These are phyloP conservation scores for Struthio camelus DNA, from an alignment of 2,113 vertebrate genomes.

Conservation along the genomic window DNA sequence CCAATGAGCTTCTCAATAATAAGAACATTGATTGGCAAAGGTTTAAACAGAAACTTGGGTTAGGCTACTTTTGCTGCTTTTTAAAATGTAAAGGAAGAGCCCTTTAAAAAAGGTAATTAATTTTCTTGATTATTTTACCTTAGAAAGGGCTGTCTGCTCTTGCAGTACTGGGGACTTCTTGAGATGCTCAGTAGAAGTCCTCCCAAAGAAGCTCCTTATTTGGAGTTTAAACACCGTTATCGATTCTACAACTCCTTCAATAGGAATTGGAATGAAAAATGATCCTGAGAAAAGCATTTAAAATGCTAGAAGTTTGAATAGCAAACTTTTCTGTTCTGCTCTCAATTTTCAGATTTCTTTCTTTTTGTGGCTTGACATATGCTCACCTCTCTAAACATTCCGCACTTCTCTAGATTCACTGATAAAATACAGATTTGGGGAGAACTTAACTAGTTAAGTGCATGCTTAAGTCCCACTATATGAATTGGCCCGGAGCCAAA, in stretches of 20 bases:
- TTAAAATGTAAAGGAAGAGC: neutral
- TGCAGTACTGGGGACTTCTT: neutral
- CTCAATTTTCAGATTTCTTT: neutral
- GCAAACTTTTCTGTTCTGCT: neutral
- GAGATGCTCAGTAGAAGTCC: neutral
- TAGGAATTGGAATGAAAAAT: neutral
- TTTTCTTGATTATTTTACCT: neutral
- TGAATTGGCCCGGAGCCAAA: neutral
- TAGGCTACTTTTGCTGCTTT: neutral
- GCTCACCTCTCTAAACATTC: neutral
- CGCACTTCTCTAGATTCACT: neutral
- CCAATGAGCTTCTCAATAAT: neutral
- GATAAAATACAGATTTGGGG: neutral
- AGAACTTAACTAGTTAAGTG: neutral
- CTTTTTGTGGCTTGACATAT: neutral
- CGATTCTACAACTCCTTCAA: neutral
- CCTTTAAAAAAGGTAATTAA: neutral
- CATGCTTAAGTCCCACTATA: neutral
- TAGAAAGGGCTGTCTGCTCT: neutral
- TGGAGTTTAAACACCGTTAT: neutral
- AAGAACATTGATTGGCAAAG: neutral
- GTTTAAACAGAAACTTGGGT: neutral
- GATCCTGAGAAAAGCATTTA: neutral
- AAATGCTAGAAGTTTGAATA: neutral
- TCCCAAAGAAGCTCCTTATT: neutral